Conservation (phyloP, 2,113 vertebrate species). For the Morone chrysops region DNA sequence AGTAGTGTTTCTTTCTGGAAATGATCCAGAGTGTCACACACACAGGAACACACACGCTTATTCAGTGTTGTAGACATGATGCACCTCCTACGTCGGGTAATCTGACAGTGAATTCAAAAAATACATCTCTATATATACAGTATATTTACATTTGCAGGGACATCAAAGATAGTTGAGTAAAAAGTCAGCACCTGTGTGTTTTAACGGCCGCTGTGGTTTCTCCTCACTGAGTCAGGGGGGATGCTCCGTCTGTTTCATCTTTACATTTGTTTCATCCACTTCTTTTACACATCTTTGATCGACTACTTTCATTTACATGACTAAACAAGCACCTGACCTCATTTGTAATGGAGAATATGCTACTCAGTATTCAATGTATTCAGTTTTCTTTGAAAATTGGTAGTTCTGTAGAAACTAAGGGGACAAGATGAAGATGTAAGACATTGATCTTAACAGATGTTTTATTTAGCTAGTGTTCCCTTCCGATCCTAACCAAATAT, state of each 20-base stretch:
- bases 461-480: background rate
- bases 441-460: background rate
- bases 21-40: constrained; percentile 13
- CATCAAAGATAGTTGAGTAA: constrained; percentile 33
- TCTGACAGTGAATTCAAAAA: background rate
- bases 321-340: constrained; percentile 71
- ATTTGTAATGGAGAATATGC: constrained; percentile 65
- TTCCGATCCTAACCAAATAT: background rate
- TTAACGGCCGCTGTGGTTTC: background rate
- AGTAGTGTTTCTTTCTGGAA: constrained; percentile 43
- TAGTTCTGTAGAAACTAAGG: constrained; percentile 5
- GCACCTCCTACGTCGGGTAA: background rate
- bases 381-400: constrained; percentile 54
- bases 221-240: constrained; percentile 2
- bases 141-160: background rate
- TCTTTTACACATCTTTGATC: constrained; percentile 71
- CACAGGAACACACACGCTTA: background rate
- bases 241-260: constrained; percentile 61
- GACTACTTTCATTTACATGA: constrained; percentile 71
- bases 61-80: background rate
- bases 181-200: constrained; percentile 60
- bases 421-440: constrained; percentile 10
- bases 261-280: constrained; percentile 63
- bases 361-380: constrained; percentile 40
- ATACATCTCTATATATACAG: too few relatives aligned